Evolutionary conservation across 2,113 vertebrate species (phyloP), one percentile per base, ranked within the genome.

Genomic region (Theristicus caerulescens): DNA sequence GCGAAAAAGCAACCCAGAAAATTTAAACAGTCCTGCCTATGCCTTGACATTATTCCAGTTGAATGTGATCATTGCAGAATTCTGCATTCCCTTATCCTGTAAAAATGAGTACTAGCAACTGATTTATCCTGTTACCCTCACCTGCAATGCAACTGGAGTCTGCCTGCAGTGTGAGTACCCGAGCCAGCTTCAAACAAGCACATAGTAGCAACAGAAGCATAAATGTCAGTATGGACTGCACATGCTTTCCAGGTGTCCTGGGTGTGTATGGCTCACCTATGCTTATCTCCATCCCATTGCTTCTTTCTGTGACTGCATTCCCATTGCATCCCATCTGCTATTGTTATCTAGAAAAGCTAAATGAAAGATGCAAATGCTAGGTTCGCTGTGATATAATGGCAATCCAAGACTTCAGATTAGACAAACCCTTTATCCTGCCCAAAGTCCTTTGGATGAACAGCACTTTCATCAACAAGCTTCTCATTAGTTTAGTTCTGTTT

Each of bases 1-100:
- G 88, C 14, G 10, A 93, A 16, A 9, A 91, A 59, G 79, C 83
- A 95, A 61, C 82, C 21, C 69, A 94, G 96, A 95, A 74, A 81
- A 87, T 54, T 31, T 31, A 72, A 83, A 62, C 16, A 58, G 47
- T 20, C 57, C 74, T 94, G 69, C n/a, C 62, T 57, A 1, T 16
- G 40, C 64, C 72, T 72, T 86, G 76, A 65, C 46, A 32, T 69
- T 58, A 66, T 40, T 89, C 64, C 58, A 52, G 19, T 2, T 73
- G 72, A 54, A 72, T 38, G 81, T 32, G 64, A 77, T 66, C 0
- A 2, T 10, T 77, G 64, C 1, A 0, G 67, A 51, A 77, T 81
- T 83, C 54, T 2, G 4, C 62, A 21, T 54, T 57, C 44, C 34
- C 31, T 88, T 38, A 26, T 19, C 57, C 54, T 24, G 34, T 29